Base-by-base conservation (phyloP, 2,797 vertebrate species). In the Miichthys miiuy region DNA sequence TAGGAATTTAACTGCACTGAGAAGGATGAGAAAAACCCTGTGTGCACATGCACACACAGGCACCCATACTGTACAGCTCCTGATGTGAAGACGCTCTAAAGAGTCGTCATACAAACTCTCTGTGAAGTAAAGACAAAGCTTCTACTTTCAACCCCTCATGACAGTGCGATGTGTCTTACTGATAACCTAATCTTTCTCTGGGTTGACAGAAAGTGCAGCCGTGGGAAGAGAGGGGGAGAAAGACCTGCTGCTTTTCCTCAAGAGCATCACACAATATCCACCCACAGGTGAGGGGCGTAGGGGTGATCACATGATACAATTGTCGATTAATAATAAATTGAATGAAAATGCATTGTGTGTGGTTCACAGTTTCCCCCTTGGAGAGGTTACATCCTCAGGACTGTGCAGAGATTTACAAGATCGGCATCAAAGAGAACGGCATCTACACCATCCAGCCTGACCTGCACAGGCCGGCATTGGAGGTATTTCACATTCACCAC, bases 361-460 rank as follows among this genome's bases (percentile, higher is more conserved):
- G 81, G 46, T 79, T 86, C 68, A 67, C 86, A 95, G 93, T 91
- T 17, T 75, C 92, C 42, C 95, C 95, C 1, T 63, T 88, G 75
- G 85, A 92, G 81, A 92, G 92, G 84, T 83, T 93, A 75, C 94
- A 95, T 88, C 95, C 95, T 80, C 91, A 88, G 86, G 95, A 96
- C 81, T 97, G 96, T 82, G 93, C 95, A 23, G 96, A 96, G 90
- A 96, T 96, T 91, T 93, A 95, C 89, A 94, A 87, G 65, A 88
- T 95, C 41, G 96, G 96, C 60, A 96, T 96, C 87, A 93, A 92
- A 91, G 96, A 96, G 75, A 95, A 94, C 25, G 96, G 96, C 62
- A 96, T 97, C 88, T 96, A 96, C 89, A 97, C 95, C 68, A 96
- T 96, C 83, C 96, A 96, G 74, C 96, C 96, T 44, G 94, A 96